These are phyloP conservation scores for Drosophila persimilis DNA, from an alignment of 1,140 invertebrate species.

Conservation along the genomic window DNA sequence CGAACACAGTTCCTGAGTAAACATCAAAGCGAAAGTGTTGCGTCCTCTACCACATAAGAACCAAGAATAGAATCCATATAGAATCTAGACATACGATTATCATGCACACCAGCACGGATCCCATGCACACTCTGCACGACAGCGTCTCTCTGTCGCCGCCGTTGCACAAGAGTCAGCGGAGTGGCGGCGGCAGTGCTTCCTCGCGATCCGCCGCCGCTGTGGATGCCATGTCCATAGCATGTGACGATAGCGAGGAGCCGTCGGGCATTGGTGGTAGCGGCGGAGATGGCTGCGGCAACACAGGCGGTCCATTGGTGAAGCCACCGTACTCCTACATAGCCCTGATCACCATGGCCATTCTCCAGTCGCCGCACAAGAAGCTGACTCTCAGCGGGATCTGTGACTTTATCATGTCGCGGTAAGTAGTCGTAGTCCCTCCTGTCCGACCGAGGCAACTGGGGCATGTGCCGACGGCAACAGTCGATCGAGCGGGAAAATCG, in stretches of 20 bases:
- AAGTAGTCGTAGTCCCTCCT: constrained; percentile 24
- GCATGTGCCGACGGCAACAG: background rate
- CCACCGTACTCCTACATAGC: constrained; percentile 99
- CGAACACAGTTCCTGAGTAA: constrained; percentile 65
- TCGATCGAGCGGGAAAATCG: too few relatives aligned
- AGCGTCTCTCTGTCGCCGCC: constrained; percentile 71
- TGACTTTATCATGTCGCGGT: constrained; percentile 98
- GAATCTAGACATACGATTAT: constrained; percentile 18
- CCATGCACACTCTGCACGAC: constrained; percentile 65
- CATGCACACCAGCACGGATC: constrained; percentile 75
- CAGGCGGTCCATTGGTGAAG: constrained; percentile 88
- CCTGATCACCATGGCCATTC: constrained; percentile 98
- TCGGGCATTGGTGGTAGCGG: constrained; percentile 39
- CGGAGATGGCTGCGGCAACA: constrained; percentile 29
- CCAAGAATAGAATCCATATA: constrained; percentile 11
- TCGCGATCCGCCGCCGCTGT: constrained; percentile 44
- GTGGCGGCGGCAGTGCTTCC: constrained; percentile 28
- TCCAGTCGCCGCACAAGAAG: constrained; percentile 98
- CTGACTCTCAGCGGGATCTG: constrained; percentile 98
- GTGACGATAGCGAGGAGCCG: constrained; percentile 67
- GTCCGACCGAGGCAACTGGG: too few relatives aligned
- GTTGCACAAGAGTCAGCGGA: constrained; percentile 57
- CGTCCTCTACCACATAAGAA: constrained; percentile 62
- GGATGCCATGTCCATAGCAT: constrained; percentile 65
- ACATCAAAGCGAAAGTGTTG: constrained; percentile 50